These are phyloP conservation scores for Oryctes rhinoceros DNA, from an alignment of 1,140 invertebrate species.

Conservation along the genomic window DNA sequence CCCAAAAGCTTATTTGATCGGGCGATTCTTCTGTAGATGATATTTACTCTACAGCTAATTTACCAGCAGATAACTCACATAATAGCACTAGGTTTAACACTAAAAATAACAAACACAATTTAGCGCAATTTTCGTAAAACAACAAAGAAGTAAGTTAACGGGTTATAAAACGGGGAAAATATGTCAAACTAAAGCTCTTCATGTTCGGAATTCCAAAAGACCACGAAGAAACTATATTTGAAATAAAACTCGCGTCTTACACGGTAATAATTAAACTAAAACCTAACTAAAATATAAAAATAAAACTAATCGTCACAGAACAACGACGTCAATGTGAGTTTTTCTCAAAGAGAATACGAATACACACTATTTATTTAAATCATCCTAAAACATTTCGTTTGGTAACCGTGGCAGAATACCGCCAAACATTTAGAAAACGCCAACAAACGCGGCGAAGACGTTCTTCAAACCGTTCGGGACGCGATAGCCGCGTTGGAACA, in stretches of 20 bases:
- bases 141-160: too few relatives aligned
- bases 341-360: too few relatives aligned
- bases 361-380: too few relatives aligned
- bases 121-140: not conserved
- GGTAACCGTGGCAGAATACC: not conserved
- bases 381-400: not conserved
- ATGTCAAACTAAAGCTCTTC: not conserved
- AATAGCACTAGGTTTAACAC: not conserved
- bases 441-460: slow-evolving; percentile 28
- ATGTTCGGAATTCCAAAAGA: not conserved
- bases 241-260: not conserved
- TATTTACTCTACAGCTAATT: not conserved
- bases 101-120: not conserved
- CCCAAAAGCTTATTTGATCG: not conserved
- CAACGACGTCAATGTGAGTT: not conserved
- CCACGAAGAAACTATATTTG: not conserved
- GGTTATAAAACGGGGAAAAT: too few relatives aligned
- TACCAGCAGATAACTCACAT: not conserved
- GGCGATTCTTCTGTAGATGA: not conserved
- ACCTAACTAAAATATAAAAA: not conserved
- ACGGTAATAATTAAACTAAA: not conserved
- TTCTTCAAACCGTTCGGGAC: not conserved
- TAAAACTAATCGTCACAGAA: not conserved
- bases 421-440: not conserved
- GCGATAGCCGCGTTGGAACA: slow-evolving; percentile 22